Evolutionary conservation across 1,140 invertebrate genomes (phyloP), one percentile per base, ranked within the genome.

Genomic region (Chionoecetes opilio): DNA sequence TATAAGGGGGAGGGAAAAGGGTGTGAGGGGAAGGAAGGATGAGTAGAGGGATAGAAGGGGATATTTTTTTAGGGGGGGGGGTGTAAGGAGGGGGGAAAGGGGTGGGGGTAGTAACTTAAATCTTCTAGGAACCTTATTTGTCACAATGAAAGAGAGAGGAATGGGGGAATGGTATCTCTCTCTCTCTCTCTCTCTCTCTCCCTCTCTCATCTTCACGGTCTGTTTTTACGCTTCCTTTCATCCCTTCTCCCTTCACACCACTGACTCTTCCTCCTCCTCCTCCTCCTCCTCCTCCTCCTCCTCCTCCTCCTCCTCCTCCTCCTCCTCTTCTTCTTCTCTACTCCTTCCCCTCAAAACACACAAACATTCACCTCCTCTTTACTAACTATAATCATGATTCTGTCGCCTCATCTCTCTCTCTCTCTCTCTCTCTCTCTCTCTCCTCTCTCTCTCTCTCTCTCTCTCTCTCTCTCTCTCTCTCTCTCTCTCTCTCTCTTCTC

Each of bases 141-240:
- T n/a, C n/a, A n/a, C n/a, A n/a, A n/a, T n/a, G n/a, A n/a, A n/a
- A n/a, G n/a, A n/a, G n/a, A n/a, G n/a, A n/a, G n/a, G n/a, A n/a
- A n/a, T n/a, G n/a, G n/a, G n/a, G n/a, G n/a, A n/a, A n/a, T n/a
- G n/a, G 41, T 14, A 32, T 90, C 9, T 46, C 88, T 35, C 88
- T 38, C 88, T 17, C 29, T 35, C 88, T 35, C 88, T 37, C 88
- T 90, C 88, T 90, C 35, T 90, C 88, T 46, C 29, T 37, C 38
- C 38, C 88, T 38, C 88, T 90, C 88, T 29, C 17, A 37, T 5
- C 38, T 35, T 90, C 88, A 37, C 34, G 1, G 0, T 90, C 88
- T 90, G n/a, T n/a, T n/a, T n/a, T n/a, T n/a, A n/a, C n/a, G n/a
- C n/a, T n/a, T 17, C 29, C 88, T 90, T 35, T 38, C 88, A 26